Evolutionary conservation across 2,888 invertebrate species (phyloP).

Genomic region (Sinopyrophorus schimmeli): DNA sequence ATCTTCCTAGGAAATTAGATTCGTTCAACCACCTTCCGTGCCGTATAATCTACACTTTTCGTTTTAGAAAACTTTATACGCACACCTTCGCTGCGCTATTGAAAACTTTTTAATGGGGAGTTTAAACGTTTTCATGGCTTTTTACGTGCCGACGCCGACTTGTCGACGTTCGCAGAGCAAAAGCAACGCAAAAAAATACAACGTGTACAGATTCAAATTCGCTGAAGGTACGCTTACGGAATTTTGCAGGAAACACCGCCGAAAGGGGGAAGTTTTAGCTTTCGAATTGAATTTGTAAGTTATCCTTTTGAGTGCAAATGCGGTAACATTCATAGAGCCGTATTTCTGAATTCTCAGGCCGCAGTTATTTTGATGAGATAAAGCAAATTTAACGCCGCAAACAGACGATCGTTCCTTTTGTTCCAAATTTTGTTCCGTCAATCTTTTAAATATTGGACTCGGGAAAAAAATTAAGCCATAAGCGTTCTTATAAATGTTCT

Average conservation of each 20-base stretch:
- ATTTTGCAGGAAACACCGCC: not conserved
- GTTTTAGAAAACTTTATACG: slow-evolving; percentile 16
- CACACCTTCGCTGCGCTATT: not conserved
- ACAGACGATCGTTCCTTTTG: slow-evolving; percentile 16
- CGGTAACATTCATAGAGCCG: slow-evolving; percentile 6
- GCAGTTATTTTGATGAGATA: slow-evolving; percentile 10
- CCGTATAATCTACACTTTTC: slow-evolving; percentile 19
- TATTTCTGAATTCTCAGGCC: slow-evolving; percentile 7
- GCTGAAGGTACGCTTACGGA: not conserved
- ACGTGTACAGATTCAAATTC: too few relatives aligned
- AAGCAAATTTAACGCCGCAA: slow-evolving; percentile 13
- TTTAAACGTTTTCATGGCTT: not conserved
- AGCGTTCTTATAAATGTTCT: too few relatives aligned
- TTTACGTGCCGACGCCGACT: too few relatives aligned
- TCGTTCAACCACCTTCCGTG: slow-evolving; percentile 33
- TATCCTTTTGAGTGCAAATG: slow-evolving; percentile 30
- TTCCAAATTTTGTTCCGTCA: too few relatives aligned
- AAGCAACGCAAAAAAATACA: too few relatives aligned
- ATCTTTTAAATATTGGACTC: too few relatives aligned
- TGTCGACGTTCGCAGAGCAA: too few relatives aligned
- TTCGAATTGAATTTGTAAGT: slow-evolving; percentile 29
- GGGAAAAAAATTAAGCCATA: too few relatives aligned
- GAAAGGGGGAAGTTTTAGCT: not conserved
- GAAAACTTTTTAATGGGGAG: slow-evolving; percentile 9
- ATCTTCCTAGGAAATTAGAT: slow-evolving; percentile 38